Conservation (phyloP, 2,113 vertebrate species). For the Psilopogon haemacephalus region DNA sequence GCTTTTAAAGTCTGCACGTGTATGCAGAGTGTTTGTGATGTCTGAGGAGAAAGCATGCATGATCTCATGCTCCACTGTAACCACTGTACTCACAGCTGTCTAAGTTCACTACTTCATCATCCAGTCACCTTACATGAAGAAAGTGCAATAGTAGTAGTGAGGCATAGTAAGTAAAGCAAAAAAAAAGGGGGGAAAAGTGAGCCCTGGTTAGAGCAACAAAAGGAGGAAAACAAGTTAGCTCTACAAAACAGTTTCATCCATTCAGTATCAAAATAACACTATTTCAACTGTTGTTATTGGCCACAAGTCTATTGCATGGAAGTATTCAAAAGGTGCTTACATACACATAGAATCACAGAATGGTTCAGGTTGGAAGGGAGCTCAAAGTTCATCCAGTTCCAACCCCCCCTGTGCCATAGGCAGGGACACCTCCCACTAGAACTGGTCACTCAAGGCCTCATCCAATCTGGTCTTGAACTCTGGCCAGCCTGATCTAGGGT, state of each 20-base stretch:
- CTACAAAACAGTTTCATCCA: not conserved
- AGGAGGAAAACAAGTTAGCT: not conserved
- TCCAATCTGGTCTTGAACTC: no score
- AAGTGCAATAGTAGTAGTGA: not conserved
- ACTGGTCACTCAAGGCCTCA: no score
- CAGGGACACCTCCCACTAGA: no score
- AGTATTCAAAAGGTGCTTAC: not conserved
- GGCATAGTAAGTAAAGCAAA: not conserved
- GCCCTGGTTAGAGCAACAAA: not conserved
- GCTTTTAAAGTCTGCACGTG: not conserved
- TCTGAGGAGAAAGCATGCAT: accelerated
- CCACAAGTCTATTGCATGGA: not conserved
- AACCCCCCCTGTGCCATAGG: no score
- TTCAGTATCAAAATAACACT: not conserved
- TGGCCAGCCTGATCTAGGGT: no score
- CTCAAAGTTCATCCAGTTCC: no score
- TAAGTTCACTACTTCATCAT: not conserved
- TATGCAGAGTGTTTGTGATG: not conserved
- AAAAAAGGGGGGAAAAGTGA: accelerated
- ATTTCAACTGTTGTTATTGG: not conserved
- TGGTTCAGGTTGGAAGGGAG: no score
- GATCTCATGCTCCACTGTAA: not conserved
- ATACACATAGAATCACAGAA: not conserved
- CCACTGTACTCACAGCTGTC: no score
- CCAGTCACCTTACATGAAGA: no score